Evolutionary conservation across 2,113 vertebrate species (phyloP).

Genomic region (Chrysemys picta): DNA sequence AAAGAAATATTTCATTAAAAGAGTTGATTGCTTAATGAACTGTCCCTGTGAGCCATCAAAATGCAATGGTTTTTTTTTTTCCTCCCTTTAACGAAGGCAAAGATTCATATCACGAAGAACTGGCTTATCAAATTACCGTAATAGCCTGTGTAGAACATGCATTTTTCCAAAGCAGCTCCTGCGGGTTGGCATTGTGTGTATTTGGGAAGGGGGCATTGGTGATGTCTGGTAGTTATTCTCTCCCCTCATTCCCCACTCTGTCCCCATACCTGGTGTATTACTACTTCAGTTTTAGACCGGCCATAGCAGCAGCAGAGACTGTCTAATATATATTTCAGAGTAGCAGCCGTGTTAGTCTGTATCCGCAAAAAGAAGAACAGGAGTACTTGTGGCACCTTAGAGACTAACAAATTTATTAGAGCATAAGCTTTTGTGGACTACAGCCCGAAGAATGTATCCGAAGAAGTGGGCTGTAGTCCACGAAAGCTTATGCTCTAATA

Average conservation of each 20-base stretch:
- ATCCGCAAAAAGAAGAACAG: too few species aligned
- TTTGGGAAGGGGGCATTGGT: background rate
- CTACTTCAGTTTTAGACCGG: background rate
- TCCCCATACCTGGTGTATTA: background rate
- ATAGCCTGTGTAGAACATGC: conserved; percentile 75
- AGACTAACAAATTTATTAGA: too few species aligned
- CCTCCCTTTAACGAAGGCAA: conserved; percentile 67
- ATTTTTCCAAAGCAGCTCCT: background rate
- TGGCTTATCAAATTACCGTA: conserved; percentile 80
- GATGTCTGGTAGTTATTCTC: background rate
- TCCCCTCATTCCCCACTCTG: background rate
- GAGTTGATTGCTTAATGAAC: conserved; percentile 85
- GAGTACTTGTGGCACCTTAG: too few species aligned
- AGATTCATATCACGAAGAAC: conserved; percentile 74
- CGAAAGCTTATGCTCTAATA: too few species aligned
- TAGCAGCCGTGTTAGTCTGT: too few species aligned
- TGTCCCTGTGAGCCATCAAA: conserved; percentile 80
- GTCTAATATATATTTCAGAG: background rate
- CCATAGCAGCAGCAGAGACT: background rate
- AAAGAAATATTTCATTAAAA: conserved; percentile 86
- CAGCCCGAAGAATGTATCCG: too few species aligned
- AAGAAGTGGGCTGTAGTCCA: too few species aligned
- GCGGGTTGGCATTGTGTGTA: background rate
- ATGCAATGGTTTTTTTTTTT: conserved; percentile 53
- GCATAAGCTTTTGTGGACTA: too few species aligned